Conservation (phyloP, 2,797 vertebrate species). For the Anas georgica region DNA sequence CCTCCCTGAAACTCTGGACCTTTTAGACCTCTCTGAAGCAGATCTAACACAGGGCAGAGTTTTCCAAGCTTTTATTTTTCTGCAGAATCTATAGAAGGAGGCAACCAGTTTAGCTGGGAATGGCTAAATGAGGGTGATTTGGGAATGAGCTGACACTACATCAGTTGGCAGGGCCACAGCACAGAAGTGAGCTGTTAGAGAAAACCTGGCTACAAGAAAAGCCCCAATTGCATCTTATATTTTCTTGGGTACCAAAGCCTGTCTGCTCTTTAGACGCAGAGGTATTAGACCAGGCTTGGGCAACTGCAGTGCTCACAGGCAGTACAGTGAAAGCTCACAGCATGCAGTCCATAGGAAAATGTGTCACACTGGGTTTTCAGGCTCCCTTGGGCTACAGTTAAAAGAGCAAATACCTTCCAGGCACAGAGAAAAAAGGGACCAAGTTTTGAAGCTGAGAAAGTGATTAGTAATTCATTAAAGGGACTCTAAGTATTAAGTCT, state of each 20-base stretch:
- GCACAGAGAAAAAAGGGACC: background rate
- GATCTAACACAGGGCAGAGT: background rate
- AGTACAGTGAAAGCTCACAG: background rate
- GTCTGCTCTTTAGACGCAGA: background rate
- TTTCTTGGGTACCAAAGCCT: background rate
- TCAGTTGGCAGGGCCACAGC: accelerated
- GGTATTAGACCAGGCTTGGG: background rate
- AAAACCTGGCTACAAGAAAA: background rate
- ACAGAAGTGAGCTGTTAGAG: background rate
- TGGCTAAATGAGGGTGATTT: background rate
- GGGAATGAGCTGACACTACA: background rate
- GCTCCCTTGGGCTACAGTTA: background rate
- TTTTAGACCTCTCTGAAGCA: background rate
- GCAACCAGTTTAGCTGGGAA: background rate
- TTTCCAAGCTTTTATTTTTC: background rate
- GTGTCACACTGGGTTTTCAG: accelerated
- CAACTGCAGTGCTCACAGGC: background rate
- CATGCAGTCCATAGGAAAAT: background rate
- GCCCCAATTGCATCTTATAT: background rate
- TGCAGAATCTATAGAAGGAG: background rate
- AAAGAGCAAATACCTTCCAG: background rate
- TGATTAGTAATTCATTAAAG: constrained; percentile 21
- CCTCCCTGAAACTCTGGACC: background rate
- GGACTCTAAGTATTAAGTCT: constrained; percentile 4
- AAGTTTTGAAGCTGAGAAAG: background rate